A percentile compares a stretch with the other conserved stretches of the same genome.
Conservation (phyloP, 37 sponge, comb jelly and placozoan species). For the Oscarella lobularis region DNA sequence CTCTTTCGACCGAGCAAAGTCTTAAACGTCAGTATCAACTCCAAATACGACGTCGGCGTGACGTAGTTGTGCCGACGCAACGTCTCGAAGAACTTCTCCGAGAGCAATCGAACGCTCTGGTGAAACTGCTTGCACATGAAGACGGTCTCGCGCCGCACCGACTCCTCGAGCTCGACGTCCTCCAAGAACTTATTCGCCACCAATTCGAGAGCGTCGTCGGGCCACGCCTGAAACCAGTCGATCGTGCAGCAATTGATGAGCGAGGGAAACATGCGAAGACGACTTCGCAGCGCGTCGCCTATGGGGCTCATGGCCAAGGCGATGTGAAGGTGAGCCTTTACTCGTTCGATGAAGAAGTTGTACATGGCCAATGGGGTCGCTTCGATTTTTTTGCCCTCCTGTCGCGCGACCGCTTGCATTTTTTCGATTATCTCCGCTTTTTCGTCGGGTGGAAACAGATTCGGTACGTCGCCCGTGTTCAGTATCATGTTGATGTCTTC, state of each 20-base stretch:
- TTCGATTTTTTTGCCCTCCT: constrained; percentile 78
- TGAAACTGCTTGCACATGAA: constrained; percentile 93
- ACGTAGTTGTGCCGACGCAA: constrained; percentile 93
- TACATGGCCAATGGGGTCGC: constrained; percentile 86
- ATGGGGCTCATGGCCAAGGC: constrained; percentile 94
- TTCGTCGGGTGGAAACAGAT: constrained; percentile 88
- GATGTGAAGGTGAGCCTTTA: constrained; percentile 84
- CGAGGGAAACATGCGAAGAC: constrained; percentile 94
- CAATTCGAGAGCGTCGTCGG: constrained; percentile 96
- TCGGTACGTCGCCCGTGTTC: constrained; percentile 96
- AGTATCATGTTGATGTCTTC: constrained; percentile 98
- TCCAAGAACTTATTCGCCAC: constrained; percentile 98
- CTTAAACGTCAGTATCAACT: constrained; percentile 94
- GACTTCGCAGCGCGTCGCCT: constrained; percentile 87
- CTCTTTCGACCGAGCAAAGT: constrained; percentile 51
- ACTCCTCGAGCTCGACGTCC: constrained; percentile 71
- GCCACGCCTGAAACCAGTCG: constrained; percentile 99
- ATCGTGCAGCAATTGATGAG: constrained; percentile 99
- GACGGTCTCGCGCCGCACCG: constrained; percentile 60
- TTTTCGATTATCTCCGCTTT: constrained; percentile 94
- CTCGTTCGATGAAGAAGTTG: constrained; percentile 94
- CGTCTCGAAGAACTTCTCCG: constrained; percentile 39
- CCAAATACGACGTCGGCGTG: constrained; percentile 95
- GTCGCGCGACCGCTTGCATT: constrained; percentile 73
- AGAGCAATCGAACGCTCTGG: constrained; percentile 36